phyloP scores from a whole-genome alignment of 1,140 invertebrate genomes.

The Episyrphus balteatus region DNA sequence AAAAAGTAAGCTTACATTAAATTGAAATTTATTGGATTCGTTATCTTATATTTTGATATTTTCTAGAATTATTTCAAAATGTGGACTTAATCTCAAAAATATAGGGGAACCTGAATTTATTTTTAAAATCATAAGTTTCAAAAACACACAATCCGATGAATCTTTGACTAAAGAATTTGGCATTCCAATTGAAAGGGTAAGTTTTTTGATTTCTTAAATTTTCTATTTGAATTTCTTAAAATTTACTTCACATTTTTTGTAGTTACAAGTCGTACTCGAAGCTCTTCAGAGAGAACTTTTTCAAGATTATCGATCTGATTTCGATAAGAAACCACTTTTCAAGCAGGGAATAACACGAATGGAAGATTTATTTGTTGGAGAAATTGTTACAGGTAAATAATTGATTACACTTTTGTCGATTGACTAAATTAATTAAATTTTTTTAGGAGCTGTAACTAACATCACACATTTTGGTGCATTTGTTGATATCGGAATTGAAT shows the following conservation, averaged over 20 bases:
- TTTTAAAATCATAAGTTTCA: conserved; percentile 29
- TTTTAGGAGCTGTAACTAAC: conserved; percentile 58
- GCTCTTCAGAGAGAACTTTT: conserved; percentile 49
- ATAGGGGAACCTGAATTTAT: conserved; percentile 43
- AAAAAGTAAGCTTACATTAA: conserved; percentile 28
- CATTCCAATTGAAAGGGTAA: conserved; percentile 40
- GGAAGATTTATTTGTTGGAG: conserved; percentile 45
- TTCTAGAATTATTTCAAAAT: conserved; percentile 37
- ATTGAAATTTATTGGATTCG: neutral
- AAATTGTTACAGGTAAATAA: conserved; percentile 38
- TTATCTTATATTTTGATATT: too few relatives aligned
- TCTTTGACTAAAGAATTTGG: conserved; percentile 39
- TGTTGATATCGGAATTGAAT: conserved; percentile 75
- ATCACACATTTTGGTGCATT: conserved; percentile 84
- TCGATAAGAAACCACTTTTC: conserved; percentile 53
- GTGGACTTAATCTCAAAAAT: conserved; percentile 35
- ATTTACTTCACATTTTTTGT: neutral
- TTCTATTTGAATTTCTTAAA: conserved; percentile 23
- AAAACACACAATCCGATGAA: conserved; percentile 9
- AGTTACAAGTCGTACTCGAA: conserved; percentile 51
- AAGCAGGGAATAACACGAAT: conserved; percentile 48
- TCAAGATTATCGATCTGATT: conserved; percentile 55
- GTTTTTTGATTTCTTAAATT: neutral
- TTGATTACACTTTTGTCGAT: neutral
- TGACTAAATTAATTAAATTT: neutral